Evolutionary conservation across 2,888 invertebrate genomes (phyloP), one percentile per base, ranked within the genome.

Genomic region (Palloptera scutellata): DNA sequence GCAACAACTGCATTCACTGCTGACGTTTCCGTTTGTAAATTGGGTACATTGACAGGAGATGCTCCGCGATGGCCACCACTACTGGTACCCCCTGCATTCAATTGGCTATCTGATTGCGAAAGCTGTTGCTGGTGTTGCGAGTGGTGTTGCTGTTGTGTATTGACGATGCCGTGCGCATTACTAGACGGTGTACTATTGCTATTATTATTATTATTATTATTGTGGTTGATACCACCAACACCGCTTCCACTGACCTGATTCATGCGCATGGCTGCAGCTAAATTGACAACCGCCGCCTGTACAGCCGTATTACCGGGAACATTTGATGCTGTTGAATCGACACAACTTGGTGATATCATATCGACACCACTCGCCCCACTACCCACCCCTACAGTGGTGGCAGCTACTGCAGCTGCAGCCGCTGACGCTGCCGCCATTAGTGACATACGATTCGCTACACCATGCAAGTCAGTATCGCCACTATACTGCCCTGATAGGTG

Each of bases 231-330:
- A 17, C 64, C 59, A 15, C 62, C 68, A 1, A 63, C 53, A 40
- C 57, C 65, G 6, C 67, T 64, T 13, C 67, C 51, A 61, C 68
- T 69, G 0, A 69, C 74, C 69, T 77, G 79, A 65, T 87, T 87
- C 76, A 91, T 89, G 71, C 92, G 86, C 91, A 92, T 92, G 1
- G 92, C 92, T 60, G 92, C 91, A 60, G 92, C 91, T 68, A 92
- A 85, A 78, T 92, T 92, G 1, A 91, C 92, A 12, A 91, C 91
- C 4, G 92, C 92, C 9, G 91, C 91, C 80, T 90, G 90, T 4
- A 90, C 90, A 10, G 91, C 91, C 1, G 88, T 87, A 66, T 65
- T 78, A 8, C 87, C 87, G n/a, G 87, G 86, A 30, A 30, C 30
- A 41, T 85, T 83, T 52, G 84, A 83, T 6, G 86, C 82, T 3